Base-by-base conservation (phyloP, 1,140 invertebrate species). In the Maniola jurtina region DNA sequence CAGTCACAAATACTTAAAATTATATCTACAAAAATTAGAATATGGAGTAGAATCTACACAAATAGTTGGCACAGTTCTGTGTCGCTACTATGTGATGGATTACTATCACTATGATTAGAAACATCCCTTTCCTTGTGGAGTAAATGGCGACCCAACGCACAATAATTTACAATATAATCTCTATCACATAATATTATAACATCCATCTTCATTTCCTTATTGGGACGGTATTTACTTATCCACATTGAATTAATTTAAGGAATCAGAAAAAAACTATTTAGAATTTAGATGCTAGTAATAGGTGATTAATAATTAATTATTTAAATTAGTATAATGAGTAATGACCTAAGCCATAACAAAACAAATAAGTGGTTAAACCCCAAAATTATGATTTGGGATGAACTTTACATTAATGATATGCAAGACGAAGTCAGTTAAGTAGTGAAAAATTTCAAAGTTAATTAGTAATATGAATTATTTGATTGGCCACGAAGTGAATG, bases 11-110 rank as follows among this genome's bases (percentile, higher is more conserved):
- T 65, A 50, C 62, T 73, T 72, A 71, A 75, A 77, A 77, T 77
- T 73, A 77, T 71, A 76, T 71, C 71, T 77, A 75, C 70, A 75
- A 71, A 68, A 68, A 67, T 66, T 76, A 62, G 61, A 56, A 62
- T 63, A 54, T 64, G 62, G 64, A 55, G 5, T 52, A 16, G 54
- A 59, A 62, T 48, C 61, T 67, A 64, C 57, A 70, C 66, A 55
- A 50, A 70, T 58, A 66, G 64, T 78, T 78, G 76, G 73, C 76
- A 78, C 76, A 65, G 25, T 35, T 72, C 59, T 73, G 65, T 71
- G 72, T 74, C 63, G 48, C 69, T 57, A 63, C 38, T 61, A 56
- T 67, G 68, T 64, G 45, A 66, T 64, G 52, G 56, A 65, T 63
- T 45, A 68, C 63, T 66, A 57, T 57, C 57, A 40, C 50, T 57